A percentile compares a stretch with the other conserved stretches of the same genome.
phyloP scores from a whole-genome alignment of 2,888 invertebrate genomes.

The Phragmatobia fuliginosa region DNA sequence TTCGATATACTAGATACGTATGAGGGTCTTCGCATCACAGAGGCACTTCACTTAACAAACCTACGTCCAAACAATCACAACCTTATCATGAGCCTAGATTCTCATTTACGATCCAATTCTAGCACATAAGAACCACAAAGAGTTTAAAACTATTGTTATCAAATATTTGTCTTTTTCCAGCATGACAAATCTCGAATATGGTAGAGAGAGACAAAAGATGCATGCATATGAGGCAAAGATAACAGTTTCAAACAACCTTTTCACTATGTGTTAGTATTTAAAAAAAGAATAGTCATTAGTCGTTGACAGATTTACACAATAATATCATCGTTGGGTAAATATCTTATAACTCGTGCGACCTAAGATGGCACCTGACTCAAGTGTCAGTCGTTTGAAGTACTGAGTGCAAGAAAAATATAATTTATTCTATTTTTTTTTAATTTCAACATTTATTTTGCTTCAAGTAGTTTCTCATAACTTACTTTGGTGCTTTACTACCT shows the following conservation, averaged over 20 bases:
- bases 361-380: no score
- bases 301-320: constrained; percentile 38
- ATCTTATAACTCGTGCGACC: no score
- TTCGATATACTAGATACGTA: constrained; percentile 4
- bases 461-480: no score
- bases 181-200: background rate
- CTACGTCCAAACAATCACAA: constrained; percentile 76
- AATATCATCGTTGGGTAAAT: constrained; percentile 29
- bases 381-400: no score
- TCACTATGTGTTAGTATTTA: constrained; percentile 31
- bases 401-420: no score
- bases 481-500: no score
- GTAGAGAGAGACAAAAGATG: background rate
- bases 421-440: no score
- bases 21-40: constrained; percentile 45
- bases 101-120: constrained; percentile 42
- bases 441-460: no score
- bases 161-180: background rate
- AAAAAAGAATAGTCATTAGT: constrained; percentile 26
- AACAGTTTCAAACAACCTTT: background rate
- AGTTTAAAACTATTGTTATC: background rate
- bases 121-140: constrained; percentile 34
- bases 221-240: background rate
- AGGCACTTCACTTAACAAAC: constrained; percentile 75
- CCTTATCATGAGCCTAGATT: constrained; percentile 77